Evolutionary conservation across 1,140 invertebrate species (phyloP).

Genomic region (Pseudomyrmex pallidus): DNA sequence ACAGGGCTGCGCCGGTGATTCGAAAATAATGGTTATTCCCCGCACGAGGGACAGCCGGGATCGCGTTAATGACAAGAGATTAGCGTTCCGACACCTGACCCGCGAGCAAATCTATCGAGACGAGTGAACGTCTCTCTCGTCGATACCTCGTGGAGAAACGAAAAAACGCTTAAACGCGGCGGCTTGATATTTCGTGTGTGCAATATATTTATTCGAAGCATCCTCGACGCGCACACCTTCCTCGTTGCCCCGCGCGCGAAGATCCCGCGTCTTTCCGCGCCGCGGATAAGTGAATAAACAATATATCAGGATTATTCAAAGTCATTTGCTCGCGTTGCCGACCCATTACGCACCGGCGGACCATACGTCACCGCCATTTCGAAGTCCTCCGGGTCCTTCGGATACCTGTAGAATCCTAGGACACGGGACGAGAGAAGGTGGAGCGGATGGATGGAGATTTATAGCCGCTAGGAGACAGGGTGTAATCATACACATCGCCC

Average conservation of each 20-base stretch:
- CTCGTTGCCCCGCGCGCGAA: not conserved
- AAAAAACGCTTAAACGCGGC: not conserved
- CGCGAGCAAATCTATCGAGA: slow-evolving; percentile 12
- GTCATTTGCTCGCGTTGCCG: slow-evolving; percentile 63
- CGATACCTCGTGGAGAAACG: not conserved
- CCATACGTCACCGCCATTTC: slow-evolving; percentile 68
- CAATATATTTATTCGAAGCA: slow-evolving; percentile 11
- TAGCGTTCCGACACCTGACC: slow-evolving; percentile 46
- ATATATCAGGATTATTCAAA: slow-evolving; percentile 71
- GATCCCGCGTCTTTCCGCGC: slow-evolving; percentile 52
- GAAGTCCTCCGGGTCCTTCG: slow-evolving; percentile 64
- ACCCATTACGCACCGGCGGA: slow-evolving; percentile 65
- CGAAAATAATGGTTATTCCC: slow-evolving; percentile 69
- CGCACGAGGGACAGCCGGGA: slow-evolving; percentile 47
- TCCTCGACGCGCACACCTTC: not conserved
- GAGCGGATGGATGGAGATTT: slow-evolving; percentile 78
- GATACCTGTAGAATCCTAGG: slow-evolving; percentile 75
- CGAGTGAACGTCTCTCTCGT: not conserved
- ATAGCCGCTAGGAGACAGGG: slow-evolving; percentile 82
- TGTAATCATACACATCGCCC: slow-evolving; percentile 84
- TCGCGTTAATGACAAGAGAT: slow-evolving; percentile 67
- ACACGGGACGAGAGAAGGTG: slow-evolving; percentile 26
- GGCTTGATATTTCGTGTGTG: not conserved
- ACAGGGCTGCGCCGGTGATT: slow-evolving; percentile 64
- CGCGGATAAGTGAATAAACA: slow-evolving; percentile 58